A percentile compares a stretch with the other conserved stretches of the same genome.
Evolutionary conservation across 2,797 vertebrate genomes (phyloP).

Genomic region (Tolypeutes matacus): DNA sequence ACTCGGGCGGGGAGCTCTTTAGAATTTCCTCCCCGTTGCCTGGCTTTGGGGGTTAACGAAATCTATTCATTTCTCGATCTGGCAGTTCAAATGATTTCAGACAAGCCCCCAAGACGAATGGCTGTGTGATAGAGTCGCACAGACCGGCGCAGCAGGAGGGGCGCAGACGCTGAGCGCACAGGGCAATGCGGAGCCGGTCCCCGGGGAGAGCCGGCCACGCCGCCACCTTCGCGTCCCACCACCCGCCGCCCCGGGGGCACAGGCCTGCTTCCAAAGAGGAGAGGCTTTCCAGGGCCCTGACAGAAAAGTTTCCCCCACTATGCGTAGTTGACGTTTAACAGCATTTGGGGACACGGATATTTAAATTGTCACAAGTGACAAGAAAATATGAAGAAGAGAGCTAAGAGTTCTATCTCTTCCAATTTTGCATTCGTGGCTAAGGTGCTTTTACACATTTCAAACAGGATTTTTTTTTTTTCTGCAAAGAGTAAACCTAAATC

Average conservation of each 20-base stretch:
- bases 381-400: constrained; percentile 4
- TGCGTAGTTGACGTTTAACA: not conserved
- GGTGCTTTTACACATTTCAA: constrained; percentile 67
- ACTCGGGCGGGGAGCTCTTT: constrained; percentile 81
- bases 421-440: not conserved
- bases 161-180: too few species aligned
- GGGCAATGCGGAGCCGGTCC: not conserved
- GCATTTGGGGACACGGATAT: accelerated
- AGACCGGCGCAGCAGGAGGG: not conserved
- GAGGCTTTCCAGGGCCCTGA: constrained; percentile 21
- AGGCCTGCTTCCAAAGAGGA: constrained; percentile 14
- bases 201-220: not conserved
- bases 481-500: constrained; percentile 80
- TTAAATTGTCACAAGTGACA: accelerated
- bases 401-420: not conserved
- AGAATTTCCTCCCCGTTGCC: constrained; percentile 88
- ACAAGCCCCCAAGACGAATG: constrained; percentile 89
- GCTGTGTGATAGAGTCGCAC: constrained; percentile 85
- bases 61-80: constrained; percentile 86
- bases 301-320: constrained; percentile 40
- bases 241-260: not conserved
- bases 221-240: not conserved
- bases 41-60: constrained; percentile 87
- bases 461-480: constrained; percentile 40
- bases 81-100: constrained; percentile 89